Base-by-base conservation (phyloP, 2,113 vertebrate species). In the Trematomus loennbergii region DNA sequence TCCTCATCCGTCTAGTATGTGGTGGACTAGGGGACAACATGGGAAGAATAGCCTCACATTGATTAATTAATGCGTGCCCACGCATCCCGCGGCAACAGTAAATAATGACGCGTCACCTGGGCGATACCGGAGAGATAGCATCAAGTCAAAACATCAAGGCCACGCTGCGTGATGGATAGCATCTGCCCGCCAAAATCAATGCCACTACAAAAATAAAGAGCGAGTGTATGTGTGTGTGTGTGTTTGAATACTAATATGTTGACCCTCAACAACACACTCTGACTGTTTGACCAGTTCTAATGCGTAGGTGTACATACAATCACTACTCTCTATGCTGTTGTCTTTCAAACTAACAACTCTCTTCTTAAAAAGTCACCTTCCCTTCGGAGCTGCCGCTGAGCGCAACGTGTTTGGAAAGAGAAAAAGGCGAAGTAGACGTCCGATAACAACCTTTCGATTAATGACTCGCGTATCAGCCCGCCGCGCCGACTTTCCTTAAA, bases 1-100 rank as follows among this genome's bases (percentile, higher is more conserved):
- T 15, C 53, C 74, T 78, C 81, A 79, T 79, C 82, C 46, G 18
- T 86, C 87, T 85, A 75, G 43, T 87, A 71, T 25, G 52, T 62
- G 75, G 61, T 45, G 49, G 62, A 82, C 63, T 5, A 11, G 64
- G 76, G 78, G 50, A 76, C 76, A 77, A 64, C 66, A 74, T 29
- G 53, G 68, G 86, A 78, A 88, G 84, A 94, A 91, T 85, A 71
- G 82, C 86, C 66, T 84, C 82, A 71, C 75, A 88, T 85, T 89
- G 90, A 92, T 94, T 88, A 86, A 93, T 94, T 92, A 93, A 94
- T 92, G 94, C 84, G 79, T 82, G 73, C 63, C 36, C 91, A 85
- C 71, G 79, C 76, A 16, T 87, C 86, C 86, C 86, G 61, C 59
- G 33, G 90, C 92, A 90, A 83, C 81, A 79, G 89, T 94, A 94